These are phyloP conservation scores for Melolontha melolontha DNA, from an alignment of 2,888 invertebrate genomes.

Conservation along the genomic window DNA sequence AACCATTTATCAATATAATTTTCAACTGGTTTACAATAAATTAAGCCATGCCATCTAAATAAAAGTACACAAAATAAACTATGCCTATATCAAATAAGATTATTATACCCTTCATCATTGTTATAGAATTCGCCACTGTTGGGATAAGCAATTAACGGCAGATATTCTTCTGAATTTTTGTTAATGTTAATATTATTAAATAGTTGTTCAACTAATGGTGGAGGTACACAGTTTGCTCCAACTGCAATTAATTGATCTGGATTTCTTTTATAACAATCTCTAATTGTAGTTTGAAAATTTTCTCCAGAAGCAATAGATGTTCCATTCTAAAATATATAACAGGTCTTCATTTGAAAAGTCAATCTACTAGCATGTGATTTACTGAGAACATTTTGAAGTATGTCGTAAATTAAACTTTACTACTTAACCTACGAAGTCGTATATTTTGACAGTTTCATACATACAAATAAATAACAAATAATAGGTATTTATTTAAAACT, in stretches of 20 bases:
- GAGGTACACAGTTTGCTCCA: conserved; percentile 87
- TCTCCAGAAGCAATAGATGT: conserved; percentile 79
- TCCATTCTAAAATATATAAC: conserved; percentile 66
- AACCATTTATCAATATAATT: conserved; percentile 83
- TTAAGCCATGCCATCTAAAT: conserved; percentile 74
- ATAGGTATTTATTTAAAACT: no score
- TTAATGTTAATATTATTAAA: conserved; percentile 69
- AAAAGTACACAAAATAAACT: conserved; percentile 23
- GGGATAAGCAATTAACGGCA: conserved; percentile 85
- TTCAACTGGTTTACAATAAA: conserved; percentile 74
- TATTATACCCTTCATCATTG: conserved; percentile 70
- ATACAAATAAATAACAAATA: no score
- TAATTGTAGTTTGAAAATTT: conserved; percentile 76
- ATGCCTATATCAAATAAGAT: not conserved
- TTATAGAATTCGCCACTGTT: conserved; percentile 87
- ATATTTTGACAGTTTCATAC: no score
- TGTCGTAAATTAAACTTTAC: no score
- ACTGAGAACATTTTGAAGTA: no score
- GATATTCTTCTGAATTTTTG: conserved; percentile 60
- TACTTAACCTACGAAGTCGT: no score
- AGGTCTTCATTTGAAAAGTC: no score
- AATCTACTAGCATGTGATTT: no score
- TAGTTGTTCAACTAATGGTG: conserved; percentile 70
- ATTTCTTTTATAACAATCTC: conserved; percentile 68
- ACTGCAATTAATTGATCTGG: conserved; percentile 81